phyloP scores from a whole-genome alignment of 2,888 invertebrate genomes.

The Thymelicus sylvestris region DNA sequence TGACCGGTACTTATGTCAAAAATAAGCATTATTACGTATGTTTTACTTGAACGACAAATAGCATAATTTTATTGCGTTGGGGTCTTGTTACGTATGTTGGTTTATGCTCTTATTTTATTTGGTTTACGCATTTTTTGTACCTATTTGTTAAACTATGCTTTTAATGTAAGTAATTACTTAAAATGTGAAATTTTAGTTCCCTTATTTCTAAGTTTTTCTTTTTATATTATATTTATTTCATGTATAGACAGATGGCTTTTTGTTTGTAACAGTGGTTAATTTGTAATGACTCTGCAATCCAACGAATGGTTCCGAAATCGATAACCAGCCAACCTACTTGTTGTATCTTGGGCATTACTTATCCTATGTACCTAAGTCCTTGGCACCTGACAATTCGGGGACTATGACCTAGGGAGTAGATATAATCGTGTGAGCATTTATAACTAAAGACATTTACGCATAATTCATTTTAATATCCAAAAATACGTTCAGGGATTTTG shows the following conservation, averaged over 20 bases:
- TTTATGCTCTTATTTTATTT: background rate
- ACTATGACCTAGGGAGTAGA: background rate
- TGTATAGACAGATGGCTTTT: too few species aligned
- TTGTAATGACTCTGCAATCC: too few species aligned
- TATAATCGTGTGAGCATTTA: background rate
- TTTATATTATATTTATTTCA: too few species aligned
- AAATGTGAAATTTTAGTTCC: too few species aligned
- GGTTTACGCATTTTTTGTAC: background rate
- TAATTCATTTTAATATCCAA: conserved; percentile 15
- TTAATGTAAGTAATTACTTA: too few species aligned
- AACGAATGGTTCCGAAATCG: too few species aligned
- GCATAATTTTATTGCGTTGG: conserved; percentile 33
- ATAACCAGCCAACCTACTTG: too few species aligned
- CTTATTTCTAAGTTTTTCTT: too few species aligned
- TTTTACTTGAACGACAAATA: conserved; percentile 35
- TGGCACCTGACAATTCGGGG: too few species aligned
- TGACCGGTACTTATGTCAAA: conserved; percentile 28
- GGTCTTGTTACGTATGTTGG: conserved; percentile 26
- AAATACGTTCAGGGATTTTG: conserved; percentile 13
- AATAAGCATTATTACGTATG: conserved; percentile 35
- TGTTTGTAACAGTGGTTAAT: too few species aligned
- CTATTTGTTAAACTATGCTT: background rate
- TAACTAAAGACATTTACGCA: background rate
- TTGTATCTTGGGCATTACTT: too few species aligned
- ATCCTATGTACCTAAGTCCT: too few species aligned